Evolutionary conservation across 2,113 vertebrate genomes (phyloP).

Genomic region (Hystrix brachyura): DNA sequence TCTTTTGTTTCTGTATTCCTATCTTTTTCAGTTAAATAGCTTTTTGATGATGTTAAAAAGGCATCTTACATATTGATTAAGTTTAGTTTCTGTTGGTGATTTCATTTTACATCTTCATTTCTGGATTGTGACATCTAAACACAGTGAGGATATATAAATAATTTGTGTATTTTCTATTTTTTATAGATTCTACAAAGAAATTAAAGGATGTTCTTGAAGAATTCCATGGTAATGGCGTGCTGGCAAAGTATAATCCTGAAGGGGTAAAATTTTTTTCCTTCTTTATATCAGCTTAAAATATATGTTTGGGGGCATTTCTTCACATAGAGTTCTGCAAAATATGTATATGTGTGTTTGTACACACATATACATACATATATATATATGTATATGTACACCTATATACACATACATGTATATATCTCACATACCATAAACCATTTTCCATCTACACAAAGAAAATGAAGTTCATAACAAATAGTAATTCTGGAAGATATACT

Average conservation of each 20-base stretch:
- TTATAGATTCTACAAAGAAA: slow-evolving; percentile 96
- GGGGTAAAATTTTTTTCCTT: slow-evolving; percentile 91
- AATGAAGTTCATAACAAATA: slow-evolving; percentile 25
- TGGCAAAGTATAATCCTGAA: slow-evolving; percentile 97
- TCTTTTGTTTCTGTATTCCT: neutral
- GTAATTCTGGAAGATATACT: neutral
- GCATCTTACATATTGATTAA: neutral
- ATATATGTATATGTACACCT: neutral
- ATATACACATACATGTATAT: neutral
- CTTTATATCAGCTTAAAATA: slow-evolving; percentile 24
- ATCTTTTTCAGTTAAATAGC: neutral
- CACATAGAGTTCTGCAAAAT: neutral
- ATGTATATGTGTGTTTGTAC: neutral
- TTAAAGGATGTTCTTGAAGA: slow-evolving; percentile 97
- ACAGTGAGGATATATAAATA: neutral
- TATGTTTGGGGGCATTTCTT: neutral
- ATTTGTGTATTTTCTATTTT: slow-evolving; percentile 77
- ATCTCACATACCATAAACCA: neutral
- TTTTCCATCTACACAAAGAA: slow-evolving; percentile 1
- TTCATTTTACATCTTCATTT: slow-evolving; percentile 37
- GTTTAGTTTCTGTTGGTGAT: neutral
- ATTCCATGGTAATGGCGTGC: slow-evolving; percentile 95
- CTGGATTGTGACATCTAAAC: fast-evolving
- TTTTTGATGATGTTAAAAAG: neutral
- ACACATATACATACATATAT: neutral